Conservation (phyloP, 2,797 vertebrate genomes). For the Poeciliopsis presidionis region DNA sequence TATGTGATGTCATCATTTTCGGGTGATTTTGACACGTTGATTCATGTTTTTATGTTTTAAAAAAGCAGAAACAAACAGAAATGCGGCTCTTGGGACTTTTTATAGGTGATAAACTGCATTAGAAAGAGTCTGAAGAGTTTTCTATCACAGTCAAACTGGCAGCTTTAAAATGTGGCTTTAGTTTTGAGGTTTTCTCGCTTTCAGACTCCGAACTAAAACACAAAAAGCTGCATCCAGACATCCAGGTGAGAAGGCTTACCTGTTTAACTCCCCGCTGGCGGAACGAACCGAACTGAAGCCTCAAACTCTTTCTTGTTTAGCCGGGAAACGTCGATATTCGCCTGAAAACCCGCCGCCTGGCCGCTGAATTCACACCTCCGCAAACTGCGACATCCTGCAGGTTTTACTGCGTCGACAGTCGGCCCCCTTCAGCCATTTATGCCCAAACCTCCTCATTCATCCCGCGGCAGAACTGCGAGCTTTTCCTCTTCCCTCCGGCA, state of each 20-base stretch:
- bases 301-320: not conserved
- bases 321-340: not conserved
- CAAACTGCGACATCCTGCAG: constrained; percentile 43
- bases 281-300: constrained; percentile 7
- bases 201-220: not conserved
- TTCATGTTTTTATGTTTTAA: not conserved
- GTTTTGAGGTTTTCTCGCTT: not conserved
- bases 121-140: not conserved
- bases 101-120: not conserved
- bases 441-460: not conserved
- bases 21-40: not conserved
- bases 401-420: constrained; percentile 25
- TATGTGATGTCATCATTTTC: not conserved
- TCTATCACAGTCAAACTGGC: not conserved
- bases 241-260: constrained; percentile 65
- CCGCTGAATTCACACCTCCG: constrained; percentile 19
- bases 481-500: not conserved
- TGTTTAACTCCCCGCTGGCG: constrained; percentile 52
- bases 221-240: not conserved
- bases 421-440: constrained; percentile 38
- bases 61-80: not conserved
- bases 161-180: not conserved
- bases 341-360: not conserved
- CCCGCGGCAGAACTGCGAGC: not conserved
- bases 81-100: not conserved